phyloP scores from a whole-genome alignment of 2,113 vertebrate genomes.

The Bubalus kerabau region DNA sequence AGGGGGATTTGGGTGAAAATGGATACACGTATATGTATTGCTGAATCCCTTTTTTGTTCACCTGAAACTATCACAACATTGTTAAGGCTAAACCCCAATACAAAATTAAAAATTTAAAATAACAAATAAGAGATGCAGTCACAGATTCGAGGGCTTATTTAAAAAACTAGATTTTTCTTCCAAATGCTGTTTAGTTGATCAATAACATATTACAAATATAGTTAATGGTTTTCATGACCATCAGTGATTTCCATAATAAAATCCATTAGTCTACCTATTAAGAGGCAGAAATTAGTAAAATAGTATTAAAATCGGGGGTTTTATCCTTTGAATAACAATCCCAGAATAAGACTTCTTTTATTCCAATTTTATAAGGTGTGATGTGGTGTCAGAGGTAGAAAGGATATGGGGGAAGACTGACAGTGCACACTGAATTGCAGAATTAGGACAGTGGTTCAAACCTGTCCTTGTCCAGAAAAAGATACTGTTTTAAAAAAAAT shows the following conservation, averaged over 20 bases:
- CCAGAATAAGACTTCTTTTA: neutral
- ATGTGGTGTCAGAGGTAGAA: neutral
- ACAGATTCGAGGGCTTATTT: slow-evolving; percentile 65
- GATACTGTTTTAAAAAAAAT: neutral
- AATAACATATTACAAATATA: slow-evolving; percentile 70
- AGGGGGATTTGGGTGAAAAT: neutral
- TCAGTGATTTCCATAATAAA: slow-evolving; percentile 70
- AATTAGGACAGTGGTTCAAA: neutral
- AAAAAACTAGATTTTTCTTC: slow-evolving; percentile 64
- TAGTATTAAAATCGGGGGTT: neutral
- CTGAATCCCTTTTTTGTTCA: neutral
- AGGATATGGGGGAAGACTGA: neutral
- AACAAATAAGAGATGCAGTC: slow-evolving; percentile 71
- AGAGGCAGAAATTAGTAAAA: neutral
- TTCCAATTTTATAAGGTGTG: neutral
- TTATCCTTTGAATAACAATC: neutral
- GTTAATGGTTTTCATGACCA: slow-evolving; percentile 48
- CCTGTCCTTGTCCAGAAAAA: neutral
- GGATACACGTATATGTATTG: neutral
- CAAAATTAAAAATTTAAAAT: neutral
- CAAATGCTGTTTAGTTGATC: slow-evolving; percentile 58
- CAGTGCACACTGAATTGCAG: slow-evolving; percentile 17
- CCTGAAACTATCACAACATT: neutral
- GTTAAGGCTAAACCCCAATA: neutral
- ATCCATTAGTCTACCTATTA: slow-evolving; percentile 46